Conservation (phyloP, 2,113 vertebrate species). For the Thomomys bottae region DNA sequence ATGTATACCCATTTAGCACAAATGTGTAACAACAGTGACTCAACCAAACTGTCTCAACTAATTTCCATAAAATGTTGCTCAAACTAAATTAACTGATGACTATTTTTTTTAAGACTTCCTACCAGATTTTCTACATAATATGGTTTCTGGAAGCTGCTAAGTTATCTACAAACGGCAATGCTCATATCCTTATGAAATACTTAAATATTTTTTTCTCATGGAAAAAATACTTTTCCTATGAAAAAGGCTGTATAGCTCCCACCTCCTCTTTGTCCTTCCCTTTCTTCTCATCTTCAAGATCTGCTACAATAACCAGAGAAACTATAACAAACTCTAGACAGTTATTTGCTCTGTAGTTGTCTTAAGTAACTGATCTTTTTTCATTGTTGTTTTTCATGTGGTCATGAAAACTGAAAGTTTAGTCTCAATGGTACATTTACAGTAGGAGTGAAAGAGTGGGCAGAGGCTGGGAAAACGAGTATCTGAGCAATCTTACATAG, state of each 20-base stretch:
- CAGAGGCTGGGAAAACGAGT: background rate
- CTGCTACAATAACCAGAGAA: background rate
- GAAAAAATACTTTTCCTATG: background rate
- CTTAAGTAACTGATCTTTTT: background rate
- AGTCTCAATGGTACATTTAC: background rate
- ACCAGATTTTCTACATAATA: background rate
- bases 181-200: background rate
- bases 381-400: background rate
- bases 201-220: too few relatives aligned
- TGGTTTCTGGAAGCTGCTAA: background rate
- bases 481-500: background rate
- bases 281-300: background rate
- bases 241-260: background rate
- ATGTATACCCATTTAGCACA: background rate
- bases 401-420: conserved; percentile 47
- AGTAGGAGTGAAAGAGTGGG: conserved; percentile 3
- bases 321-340: background rate
- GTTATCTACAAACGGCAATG: background rate
- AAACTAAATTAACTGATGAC: background rate
- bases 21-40: background rate
- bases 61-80: background rate
- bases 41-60: background rate
- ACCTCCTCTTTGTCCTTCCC: background rate
- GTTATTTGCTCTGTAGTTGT: background rate
- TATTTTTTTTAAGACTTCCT: background rate